Evolutionary conservation across 2,113 vertebrate genomes (phyloP).

Genomic region (Notiomystis cincta): DNA sequence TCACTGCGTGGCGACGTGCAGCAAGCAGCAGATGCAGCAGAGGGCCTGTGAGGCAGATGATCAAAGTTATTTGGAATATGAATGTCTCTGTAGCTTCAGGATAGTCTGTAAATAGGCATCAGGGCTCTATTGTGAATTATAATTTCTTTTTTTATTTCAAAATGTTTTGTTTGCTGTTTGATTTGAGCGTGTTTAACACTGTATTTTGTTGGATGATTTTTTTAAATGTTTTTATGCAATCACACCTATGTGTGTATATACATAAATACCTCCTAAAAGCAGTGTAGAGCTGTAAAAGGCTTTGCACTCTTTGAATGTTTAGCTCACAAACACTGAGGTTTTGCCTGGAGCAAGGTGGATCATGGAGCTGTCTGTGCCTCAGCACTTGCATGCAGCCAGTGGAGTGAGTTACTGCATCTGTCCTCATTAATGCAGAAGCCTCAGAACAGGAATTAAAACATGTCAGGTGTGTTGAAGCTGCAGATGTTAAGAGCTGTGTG

Average conservation of each 20-base stretch:
- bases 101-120: not conserved
- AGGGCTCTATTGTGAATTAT: not conserved
- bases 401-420: not conserved
- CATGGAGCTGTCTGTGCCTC: not conserved
- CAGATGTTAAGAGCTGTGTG: not conserved
- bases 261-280: not conserved
- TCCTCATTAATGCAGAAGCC: not conserved
- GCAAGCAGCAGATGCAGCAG: not conserved
- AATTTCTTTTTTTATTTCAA: accelerated
- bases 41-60: not conserved
- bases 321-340: not conserved
- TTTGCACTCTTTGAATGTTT: not conserved
- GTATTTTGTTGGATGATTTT: not conserved
- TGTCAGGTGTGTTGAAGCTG: not conserved
- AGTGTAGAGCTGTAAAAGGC: not conserved
- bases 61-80: not conserved
- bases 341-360: not conserved
- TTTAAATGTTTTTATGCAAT: not conserved
- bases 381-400: not conserved
- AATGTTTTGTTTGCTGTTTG: not conserved
- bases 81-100: not conserved
- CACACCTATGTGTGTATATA: accelerated
- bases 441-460: not conserved
- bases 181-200: not conserved
- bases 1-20: accelerated